Evolutionary conservation across 2,113 vertebrate genomes (phyloP).

Genomic region (Spizaetus ornatus): DNA sequence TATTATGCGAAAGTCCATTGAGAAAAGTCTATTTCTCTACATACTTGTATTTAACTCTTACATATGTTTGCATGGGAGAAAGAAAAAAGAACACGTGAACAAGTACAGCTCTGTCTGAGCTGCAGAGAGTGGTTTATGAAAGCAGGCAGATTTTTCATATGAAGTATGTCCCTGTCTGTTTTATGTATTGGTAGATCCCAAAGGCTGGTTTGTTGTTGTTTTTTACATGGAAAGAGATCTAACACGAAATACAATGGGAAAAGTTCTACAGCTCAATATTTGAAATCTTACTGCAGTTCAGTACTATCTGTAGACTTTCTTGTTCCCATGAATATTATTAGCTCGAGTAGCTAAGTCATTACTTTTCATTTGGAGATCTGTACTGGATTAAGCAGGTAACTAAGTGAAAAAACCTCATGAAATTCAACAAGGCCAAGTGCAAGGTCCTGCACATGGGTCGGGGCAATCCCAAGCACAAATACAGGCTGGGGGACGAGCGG

Average conservation of each 20-base stretch:
- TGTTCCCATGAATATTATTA: neutral
- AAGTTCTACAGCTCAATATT: neutral
- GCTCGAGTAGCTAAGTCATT: neutral
- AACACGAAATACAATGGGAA: neutral
- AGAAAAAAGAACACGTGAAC: neutral
- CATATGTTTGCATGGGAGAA: neutral
- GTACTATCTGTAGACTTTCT: neutral
- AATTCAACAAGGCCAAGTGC: too few species aligned
- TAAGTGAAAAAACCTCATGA: neutral
- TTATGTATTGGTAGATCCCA: neutral
- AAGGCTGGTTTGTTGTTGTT: neutral
- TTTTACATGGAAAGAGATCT: neutral
- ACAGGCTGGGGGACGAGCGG: too few species aligned
- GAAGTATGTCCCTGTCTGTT: neutral
- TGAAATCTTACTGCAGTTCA: neutral
- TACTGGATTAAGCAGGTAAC: neutral
- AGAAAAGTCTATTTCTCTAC: neutral
- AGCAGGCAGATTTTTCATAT: neutral
- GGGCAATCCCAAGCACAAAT: too few species aligned
- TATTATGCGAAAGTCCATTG: neutral
- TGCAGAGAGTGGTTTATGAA: neutral
- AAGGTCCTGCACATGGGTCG: too few species aligned
- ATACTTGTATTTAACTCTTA: neutral
- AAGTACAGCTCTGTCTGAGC: neutral
- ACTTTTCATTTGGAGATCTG: neutral